These are phyloP conservation scores for Centruroides sculpturatus DNA, from an alignment of 1,140 invertebrate species.

Conservation along the genomic window DNA sequence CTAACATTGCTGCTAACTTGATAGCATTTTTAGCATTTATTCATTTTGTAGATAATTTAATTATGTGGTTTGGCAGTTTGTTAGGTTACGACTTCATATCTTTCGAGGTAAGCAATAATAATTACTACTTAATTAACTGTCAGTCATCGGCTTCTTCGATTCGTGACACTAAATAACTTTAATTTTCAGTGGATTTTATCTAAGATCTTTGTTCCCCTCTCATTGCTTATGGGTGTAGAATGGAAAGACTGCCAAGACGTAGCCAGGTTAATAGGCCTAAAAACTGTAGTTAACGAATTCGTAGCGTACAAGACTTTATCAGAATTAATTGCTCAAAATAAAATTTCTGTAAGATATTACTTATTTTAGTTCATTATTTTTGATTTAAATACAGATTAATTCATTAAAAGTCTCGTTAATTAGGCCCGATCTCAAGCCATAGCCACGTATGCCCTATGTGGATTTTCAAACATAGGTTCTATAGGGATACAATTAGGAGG, in stretches of 20 bases:
- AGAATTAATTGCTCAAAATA: constrained; percentile 37
- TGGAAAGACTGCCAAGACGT: constrained; percentile 60
- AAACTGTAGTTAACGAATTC: constrained; percentile 85
- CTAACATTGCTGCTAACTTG: constrained; percentile 78
- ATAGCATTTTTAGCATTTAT: constrained; percentile 81
- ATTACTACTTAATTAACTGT: neutral
- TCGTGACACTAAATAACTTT: neutral
- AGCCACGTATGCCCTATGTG: constrained; percentile 85
- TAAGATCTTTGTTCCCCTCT: constrained; percentile 71
- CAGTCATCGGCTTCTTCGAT: neutral
- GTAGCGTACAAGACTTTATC: constrained; percentile 68
- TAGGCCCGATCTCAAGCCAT: constrained; percentile 59
- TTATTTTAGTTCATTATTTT: neutral
- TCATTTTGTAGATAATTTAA: constrained; percentile 60
- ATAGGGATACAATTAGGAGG: constrained; percentile 77
- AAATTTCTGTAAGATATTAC: constrained; percentile 41
- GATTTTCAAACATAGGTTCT: constrained; percentile 84
- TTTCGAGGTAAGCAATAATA: constrained; percentile 28
- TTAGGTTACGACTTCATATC: constrained; percentile 42
- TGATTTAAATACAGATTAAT: too few relatives aligned
- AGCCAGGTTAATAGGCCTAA: constrained; percentile 66
- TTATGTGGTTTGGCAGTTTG: constrained; percentile 61
- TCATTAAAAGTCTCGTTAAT: too few relatives aligned
- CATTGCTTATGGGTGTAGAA: constrained; percentile 64
- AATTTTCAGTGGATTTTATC: constrained; percentile 52